Conservation (phyloP, 2,797 vertebrate genomes). For the Eupleurogrammus muticus region DNA sequence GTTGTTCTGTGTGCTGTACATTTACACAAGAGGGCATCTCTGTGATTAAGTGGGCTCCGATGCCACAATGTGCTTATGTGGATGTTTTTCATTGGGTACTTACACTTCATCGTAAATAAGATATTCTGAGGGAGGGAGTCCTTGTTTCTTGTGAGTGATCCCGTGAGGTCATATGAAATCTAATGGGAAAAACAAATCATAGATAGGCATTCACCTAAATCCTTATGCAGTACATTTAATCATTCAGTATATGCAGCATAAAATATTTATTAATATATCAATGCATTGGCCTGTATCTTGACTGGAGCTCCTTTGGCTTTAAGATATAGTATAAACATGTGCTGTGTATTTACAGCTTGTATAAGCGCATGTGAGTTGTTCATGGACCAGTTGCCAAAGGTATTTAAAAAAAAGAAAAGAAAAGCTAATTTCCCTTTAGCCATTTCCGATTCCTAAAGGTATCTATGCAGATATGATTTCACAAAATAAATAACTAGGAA, state of each 20-base stretch:
- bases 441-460: not conserved
- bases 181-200: slow-evolving; percentile 70
- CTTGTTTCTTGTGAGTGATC: slow-evolving; percentile 92
- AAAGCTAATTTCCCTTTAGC: not conserved
- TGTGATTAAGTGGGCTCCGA: slow-evolving; percentile 62
- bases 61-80: slow-evolving; percentile 60
- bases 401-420: not conserved
- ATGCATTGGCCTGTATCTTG: not conserved
- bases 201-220: slow-evolving; percentile 14
- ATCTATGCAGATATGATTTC: not conserved
- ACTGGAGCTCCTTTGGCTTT: not conserved
- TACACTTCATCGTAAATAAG: slow-evolving; percentile 95
- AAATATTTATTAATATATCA: not conserved
- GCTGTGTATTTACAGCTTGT: not conserved
- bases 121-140: slow-evolving; percentile 95
- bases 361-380: too few species aligned
- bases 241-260: not conserved
- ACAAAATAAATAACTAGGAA: not conserved
- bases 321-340: not conserved
- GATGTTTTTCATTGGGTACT: slow-evolving; percentile 57
- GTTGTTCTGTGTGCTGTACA: slow-evolving; percentile 58
- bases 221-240: not conserved
- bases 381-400: not conserved
- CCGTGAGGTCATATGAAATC: slow-evolving; percentile 94
- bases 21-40: slow-evolving; percentile 66